Percentiles rank a stretch among this genome's conserved stretches.
Conservation (phyloP, 1,140 invertebrate genomes). For the Lucilia cuprina region DNA sequence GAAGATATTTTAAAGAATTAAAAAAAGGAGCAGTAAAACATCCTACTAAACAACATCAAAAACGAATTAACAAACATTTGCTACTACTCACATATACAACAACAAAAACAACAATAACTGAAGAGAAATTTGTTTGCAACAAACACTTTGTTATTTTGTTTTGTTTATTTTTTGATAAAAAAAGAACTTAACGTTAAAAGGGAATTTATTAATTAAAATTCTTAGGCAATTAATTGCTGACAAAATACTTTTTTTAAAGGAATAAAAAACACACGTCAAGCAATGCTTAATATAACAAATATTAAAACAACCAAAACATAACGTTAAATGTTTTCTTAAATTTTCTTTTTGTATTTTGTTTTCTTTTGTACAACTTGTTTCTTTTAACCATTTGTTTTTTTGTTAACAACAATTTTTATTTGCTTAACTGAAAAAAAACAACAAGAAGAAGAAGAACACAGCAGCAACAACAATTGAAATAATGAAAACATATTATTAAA, state of each 20-base stretch:
- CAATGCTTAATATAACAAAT: constrained; percentile 19
- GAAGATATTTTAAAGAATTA: not conserved
- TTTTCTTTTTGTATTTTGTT: not conserved
- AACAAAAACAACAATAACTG: not conserved
- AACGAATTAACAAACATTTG: not conserved
- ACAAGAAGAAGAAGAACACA: not conserved
- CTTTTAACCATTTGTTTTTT: not conserved
- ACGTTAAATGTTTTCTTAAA: constrained; percentile 28
- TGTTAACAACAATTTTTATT: not conserved
- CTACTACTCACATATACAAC: not conserved
- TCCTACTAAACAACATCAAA: constrained; percentile 8
- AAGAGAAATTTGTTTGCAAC: not conserved
- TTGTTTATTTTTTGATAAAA: no score
- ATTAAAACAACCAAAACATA: constrained; percentile 20
- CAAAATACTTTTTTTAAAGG: not conserved
- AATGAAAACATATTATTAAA: not conserved
- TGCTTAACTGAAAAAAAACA: not conserved
- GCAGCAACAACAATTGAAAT: not conserved
- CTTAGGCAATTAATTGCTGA: not conserved
- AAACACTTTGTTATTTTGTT: no score
- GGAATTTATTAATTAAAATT: no score
- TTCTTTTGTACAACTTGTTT: not conserved
- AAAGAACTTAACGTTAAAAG: no score
- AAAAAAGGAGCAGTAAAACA: constrained; percentile 8
- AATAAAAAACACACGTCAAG: not conserved